phyloP scores from a whole-genome alignment of 2,888 invertebrate genomes.

The Brenthis daphne region DNA sequence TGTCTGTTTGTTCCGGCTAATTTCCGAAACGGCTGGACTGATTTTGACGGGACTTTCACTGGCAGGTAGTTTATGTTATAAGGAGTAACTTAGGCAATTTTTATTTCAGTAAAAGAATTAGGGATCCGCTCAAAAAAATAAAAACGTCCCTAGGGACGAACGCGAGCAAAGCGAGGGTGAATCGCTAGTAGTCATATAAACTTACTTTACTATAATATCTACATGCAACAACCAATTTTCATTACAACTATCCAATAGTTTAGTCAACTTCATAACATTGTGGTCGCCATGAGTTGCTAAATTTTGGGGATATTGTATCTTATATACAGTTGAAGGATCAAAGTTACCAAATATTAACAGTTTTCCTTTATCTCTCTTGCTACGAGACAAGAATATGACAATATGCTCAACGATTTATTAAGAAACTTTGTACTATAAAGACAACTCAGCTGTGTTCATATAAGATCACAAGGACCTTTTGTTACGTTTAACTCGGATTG shows the following conservation, averaged over 20 bases:
- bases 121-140: no score
- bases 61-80: no score
- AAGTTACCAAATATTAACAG: constrained; percentile 14
- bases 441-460: not conserved
- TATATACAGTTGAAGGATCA: constrained; percentile 1
- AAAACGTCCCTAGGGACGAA: no score
- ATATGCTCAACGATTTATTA: constrained; percentile 7
- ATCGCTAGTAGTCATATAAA: no score
- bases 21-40: no score
- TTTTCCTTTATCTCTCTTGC: constrained; percentile 11
- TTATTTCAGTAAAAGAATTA: no score
- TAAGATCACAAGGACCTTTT: not conserved
- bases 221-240: not conserved
- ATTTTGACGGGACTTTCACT: no score
- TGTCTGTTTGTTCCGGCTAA: no score
- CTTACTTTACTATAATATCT: no score
- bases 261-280: constrained; percentile 3
- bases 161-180: no score
- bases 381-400: constrained; percentile 15
- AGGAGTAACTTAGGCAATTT: no score
- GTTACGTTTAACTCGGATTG: constrained; percentile 28
- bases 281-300: constrained; percentile 7
- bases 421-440: not conserved
- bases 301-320: constrained; percentile 2
- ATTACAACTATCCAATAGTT: not conserved